Evolutionary conservation across 2,797 vertebrate genomes (phyloP).

Genomic region (Catostomus latipinnis): DNA sequence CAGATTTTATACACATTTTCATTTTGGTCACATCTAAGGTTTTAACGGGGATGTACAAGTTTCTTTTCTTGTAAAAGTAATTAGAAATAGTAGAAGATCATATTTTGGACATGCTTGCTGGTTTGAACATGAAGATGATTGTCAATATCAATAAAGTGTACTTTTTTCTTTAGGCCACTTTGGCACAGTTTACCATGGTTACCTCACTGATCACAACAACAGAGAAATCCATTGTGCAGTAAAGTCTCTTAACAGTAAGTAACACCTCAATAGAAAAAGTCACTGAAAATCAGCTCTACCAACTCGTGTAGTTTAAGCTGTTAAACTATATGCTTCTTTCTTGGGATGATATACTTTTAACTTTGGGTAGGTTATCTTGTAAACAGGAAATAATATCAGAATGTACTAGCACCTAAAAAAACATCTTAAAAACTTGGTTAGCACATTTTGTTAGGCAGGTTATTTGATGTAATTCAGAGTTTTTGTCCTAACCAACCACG

Average conservation of each 20-base stretch:
- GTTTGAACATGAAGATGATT: neutral
- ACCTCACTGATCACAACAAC: constrained; percentile 83
- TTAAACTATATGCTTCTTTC: neutral
- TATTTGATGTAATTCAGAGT: too few species aligned
- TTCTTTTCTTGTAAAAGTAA: neutral
- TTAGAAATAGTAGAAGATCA: neutral
- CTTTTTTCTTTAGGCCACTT: constrained; percentile 85
- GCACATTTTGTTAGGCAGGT: too few species aligned
- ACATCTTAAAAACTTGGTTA: too few species aligned
- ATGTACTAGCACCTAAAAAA: neutral
- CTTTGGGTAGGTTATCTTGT: neutral
- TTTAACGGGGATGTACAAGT: neutral
- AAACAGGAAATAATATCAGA: neutral
- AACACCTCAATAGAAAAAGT: neutral
- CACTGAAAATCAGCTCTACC: neutral
- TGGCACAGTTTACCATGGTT: constrained; percentile 94
- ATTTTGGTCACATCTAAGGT: neutral
- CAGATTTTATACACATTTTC: neutral
- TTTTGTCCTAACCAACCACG: too few species aligned
- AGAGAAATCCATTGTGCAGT: constrained; percentile 90
- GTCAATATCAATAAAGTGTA: neutral
- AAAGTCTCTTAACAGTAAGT: constrained; percentile 95
- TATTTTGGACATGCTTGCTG: neutral
- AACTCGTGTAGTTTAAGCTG: neutral
- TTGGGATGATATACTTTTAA: neutral